A percentile compares a stretch with the other conserved stretches of the same genome.
Evolutionary conservation across 1,140 invertebrate genomes (phyloP).

Genomic region (Aphaenogaster ashmeadi): DNA sequence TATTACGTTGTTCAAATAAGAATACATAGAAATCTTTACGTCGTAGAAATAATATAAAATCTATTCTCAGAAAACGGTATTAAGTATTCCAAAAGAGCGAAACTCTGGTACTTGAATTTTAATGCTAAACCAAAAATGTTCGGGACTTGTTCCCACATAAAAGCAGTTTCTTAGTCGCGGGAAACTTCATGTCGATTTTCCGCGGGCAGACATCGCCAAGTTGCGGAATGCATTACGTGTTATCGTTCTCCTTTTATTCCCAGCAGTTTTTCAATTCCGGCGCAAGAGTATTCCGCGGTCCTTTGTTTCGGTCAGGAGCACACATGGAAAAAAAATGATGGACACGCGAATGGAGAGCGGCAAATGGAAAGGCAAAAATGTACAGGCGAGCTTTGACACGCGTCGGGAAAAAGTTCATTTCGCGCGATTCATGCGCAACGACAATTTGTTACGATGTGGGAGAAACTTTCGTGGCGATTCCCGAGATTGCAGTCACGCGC

Average conservation of each 20-base stretch:
- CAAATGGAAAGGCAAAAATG: slow-evolving; percentile 43
- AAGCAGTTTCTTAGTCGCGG: slow-evolving; percentile 31
- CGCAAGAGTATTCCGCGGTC: background rate
- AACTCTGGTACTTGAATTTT: slow-evolving; percentile 40
- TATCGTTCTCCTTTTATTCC: background rate
- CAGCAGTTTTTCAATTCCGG: slow-evolving; percentile 38
- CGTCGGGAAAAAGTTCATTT: slow-evolving; percentile 34
- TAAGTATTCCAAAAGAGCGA: slow-evolving; percentile 1
- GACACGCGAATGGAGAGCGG: slow-evolving; percentile 26
- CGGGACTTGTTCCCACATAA: background rate
- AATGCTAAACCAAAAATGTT: slow-evolving; percentile 26
- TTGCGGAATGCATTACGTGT: slow-evolving; percentile 42
- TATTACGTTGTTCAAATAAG: background rate
- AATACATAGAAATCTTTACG: background rate
- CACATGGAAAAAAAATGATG: slow-evolving; percentile 26
- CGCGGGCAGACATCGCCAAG: background rate
- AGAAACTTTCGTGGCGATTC: slow-evolving; percentile 11
- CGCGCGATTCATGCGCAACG: slow-evolving; percentile 53
- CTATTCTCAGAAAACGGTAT: background rate
- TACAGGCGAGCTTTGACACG: slow-evolving; percentile 31
- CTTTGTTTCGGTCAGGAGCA: slow-evolving; percentile 36
- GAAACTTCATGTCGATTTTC: slow-evolving; percentile 28
- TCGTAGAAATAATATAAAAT: background rate
- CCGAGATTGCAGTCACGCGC: slow-evolving; percentile 47
- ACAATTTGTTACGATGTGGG: slow-evolving; percentile 53